A percentile compares a stretch with the other conserved stretches of the same genome.
Conservation (phyloP, 2,797 vertebrate species). For the Scyliorhinus canicula region DNA sequence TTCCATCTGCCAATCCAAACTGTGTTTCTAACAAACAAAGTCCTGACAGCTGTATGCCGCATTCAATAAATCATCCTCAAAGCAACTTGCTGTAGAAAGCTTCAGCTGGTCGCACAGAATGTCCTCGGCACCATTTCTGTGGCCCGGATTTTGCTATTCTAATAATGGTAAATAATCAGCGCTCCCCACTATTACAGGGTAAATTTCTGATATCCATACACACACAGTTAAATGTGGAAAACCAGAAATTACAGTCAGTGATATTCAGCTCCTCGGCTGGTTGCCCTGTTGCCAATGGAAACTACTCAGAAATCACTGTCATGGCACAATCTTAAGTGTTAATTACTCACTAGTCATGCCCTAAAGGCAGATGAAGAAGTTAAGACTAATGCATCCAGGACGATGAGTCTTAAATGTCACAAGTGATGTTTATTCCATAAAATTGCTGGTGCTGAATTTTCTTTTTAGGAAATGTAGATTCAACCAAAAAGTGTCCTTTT, state of each 20-base stretch:
- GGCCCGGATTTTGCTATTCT: not conserved
- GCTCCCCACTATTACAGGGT: not conserved
- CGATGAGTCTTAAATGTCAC: not conserved
- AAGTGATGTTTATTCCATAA: not conserved
- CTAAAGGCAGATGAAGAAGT: not conserved
- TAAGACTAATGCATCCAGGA: not conserved
- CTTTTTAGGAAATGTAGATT: not conserved
- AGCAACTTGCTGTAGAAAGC: not conserved
- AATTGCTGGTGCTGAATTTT: not conserved
- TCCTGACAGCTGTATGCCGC: too few species aligned
- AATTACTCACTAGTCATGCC: not conserved
- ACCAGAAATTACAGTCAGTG: not conserved
- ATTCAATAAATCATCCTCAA: not conserved
- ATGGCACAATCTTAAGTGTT: not conserved
- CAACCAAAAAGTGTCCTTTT: too few species aligned
- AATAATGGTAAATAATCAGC: not conserved
- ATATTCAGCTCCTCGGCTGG: not conserved
- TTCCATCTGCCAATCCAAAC: not conserved
- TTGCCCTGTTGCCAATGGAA: not conserved
- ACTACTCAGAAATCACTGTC: not conserved
- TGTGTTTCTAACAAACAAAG: not conserved
- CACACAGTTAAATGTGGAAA: not conserved
- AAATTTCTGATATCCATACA: not conserved
- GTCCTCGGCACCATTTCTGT: not conserved
- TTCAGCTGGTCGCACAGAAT: not conserved